Evolutionary conservation across 1,140 invertebrate species (phyloP), one percentile per base, ranked within the genome.

Genomic region (Cecropterus lyciades): DNA sequence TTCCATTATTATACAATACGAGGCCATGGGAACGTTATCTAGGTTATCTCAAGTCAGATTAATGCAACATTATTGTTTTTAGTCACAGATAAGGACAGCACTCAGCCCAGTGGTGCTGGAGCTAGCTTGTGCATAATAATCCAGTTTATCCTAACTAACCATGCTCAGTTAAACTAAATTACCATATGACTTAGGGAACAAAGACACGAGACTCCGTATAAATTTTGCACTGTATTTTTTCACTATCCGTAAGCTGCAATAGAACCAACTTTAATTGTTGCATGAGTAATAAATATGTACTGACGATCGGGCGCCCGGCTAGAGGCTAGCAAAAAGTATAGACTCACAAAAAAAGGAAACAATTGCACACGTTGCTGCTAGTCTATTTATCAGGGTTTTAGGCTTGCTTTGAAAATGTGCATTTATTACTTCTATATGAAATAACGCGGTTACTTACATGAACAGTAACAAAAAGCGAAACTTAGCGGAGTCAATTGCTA

Each of bases 61-160:
- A 56, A 57, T 59, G 43, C 24, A 59, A 48, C 24, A 9, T 59
- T 33, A 48, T 43, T 59, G 42, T 59, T 59, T 59, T 57, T 17
- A 17, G 27, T 33, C 49, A 52, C 33, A 33, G 49, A 52, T 52
- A 52, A 52, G 15, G 7, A 46, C 0, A 3, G 7, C 13, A 4
- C 27, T 46, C 56, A 59, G 33, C 10, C 4, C 55, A 14, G 46
- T 11, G 20, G 42, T 46, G 6, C 55, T 9, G 6, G 17, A 57
- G 6, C 33, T 16, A 45, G 17, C 55, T 57, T 57, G 45, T 57
- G 55, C 40, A 57, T 57, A 45, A 45, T 57, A 57, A 57, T 57
- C 20, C 55, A 45, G 40, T 45, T 24, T 17, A 24, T 30, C 20
- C 20, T 37, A 27, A 30, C 24, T 13, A 46, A 59, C n/a, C 8